A percentile compares a stretch with the other conserved stretches of the same genome.
These are phyloP conservation scores for Microtus richardsoni DNA, from an alignment of 2,113 vertebrate species.

Conservation along the genomic window DNA sequence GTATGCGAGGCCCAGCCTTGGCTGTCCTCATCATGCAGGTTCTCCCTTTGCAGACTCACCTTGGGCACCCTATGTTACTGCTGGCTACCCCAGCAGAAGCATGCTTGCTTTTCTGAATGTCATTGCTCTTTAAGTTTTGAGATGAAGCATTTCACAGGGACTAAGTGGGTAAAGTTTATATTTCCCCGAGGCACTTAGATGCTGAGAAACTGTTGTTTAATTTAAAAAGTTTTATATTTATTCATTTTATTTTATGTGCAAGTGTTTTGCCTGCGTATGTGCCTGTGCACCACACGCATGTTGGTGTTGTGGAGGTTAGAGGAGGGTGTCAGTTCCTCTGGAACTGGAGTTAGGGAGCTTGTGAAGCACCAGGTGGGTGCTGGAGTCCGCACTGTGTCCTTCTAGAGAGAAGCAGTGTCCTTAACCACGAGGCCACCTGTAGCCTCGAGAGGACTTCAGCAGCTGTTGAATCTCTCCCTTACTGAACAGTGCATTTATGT, in stretches of 20 bases:
- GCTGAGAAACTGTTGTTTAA: background rate
- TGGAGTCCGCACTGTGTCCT: background rate
- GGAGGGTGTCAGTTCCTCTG: background rate
- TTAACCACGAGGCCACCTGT: background rate
- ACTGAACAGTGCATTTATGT: constrained; percentile 88
- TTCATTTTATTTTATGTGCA: background rate
- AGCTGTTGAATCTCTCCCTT: constrained; percentile 42
- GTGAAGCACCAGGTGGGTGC: background rate
- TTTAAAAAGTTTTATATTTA: background rate
- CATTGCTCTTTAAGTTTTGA: background rate
- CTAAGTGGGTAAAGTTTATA: background rate
- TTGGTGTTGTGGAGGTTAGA: background rate
- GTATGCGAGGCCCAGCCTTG: background rate
- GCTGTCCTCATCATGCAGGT: background rate
- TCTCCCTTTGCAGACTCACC: background rate
- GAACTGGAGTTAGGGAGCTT: background rate
- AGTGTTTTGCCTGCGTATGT: background rate
- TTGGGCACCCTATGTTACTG: background rate
- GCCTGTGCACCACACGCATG: too few relatives aligned
- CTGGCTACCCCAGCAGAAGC: background rate
- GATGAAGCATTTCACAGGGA: background rate
- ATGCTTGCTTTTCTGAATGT: background rate
- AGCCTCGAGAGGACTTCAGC: background rate
- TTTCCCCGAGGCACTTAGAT: background rate
- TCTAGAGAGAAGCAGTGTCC: background rate